Base-by-base conservation (phyloP, 1,140 invertebrate species). In the Asbolus verrucosus region DNA sequence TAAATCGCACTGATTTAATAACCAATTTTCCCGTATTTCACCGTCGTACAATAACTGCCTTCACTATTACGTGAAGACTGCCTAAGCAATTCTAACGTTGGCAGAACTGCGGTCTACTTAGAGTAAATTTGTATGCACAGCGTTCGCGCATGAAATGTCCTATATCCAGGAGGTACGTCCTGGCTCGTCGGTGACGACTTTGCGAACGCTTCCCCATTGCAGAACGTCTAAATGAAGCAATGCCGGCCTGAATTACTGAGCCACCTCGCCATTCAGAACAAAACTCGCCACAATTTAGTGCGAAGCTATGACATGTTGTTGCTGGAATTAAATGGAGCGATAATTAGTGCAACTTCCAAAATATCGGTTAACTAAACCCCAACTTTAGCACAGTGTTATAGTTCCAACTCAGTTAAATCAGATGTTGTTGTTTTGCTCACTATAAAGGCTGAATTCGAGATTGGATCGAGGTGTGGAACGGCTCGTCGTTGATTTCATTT, bases 31-130 rank as follows among this genome's bases (percentile, higher is more conserved):
- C 15, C 41, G 15, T 46, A 46, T 46, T 46, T 19, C 41, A 19
- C 16, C 41, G 4, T 1, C 41, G 41, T 46, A 18, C 41, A 46
- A 46, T 46, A 46, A 46, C 15, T 19, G 41, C 39, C 39, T 41
- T 14, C 8, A 8, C 39, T 41, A 41, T 41, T 46, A 62, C 24
- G 24, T 27, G 24, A 27, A 27, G 24, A 27, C 24, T 27, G 60
- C n/a, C n/a, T n/a, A n/a, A 33, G 60, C 21, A 62, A 15, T 62
- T 62, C 60, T 62, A 38, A 62, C 18, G 60, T 36, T 62, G 60
- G 60, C 60, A 19, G 60, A 62, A 62, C 60, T 62, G 60, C 36
- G 60, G 60, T 62, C 60, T 62, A 62, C 31, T 62, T 62, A 62
- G 19, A 15, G 60, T 36, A 62, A n/a, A 62, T 62, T 62, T 62